A percentile compares a stretch with the other conserved stretches of the same genome.
phyloP scores from a whole-genome alignment of 2,888 invertebrate species.

The Osedax fenrisi region DNA sequence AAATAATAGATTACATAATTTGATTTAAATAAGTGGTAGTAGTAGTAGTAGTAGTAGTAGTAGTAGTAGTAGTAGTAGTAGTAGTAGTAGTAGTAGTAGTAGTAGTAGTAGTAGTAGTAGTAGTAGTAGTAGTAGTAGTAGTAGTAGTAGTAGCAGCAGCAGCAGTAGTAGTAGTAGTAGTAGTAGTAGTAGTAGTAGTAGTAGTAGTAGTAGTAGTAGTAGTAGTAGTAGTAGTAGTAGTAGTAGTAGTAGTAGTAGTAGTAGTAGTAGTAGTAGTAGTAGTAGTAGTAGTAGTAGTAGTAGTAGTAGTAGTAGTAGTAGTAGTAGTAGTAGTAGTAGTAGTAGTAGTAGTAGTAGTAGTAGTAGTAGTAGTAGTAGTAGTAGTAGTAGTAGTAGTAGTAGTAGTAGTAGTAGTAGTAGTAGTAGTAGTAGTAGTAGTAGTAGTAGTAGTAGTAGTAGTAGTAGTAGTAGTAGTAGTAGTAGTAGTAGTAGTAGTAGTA shows the following conservation, averaged over 20 bases:
- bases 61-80: neutral
- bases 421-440: neutral
- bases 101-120: neutral
- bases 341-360: neutral
- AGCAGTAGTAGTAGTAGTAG: neutral
- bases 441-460: neutral
- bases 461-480: neutral
- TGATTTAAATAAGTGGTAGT: too few relatives aligned
- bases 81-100: neutral
- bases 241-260: neutral
- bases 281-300: neutral
- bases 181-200: neutral
- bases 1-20: too few relatives aligned
- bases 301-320: neutral
- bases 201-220: neutral
- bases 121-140: neutral
- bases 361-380: neutral
- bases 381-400: neutral
- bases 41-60: neutral
- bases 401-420: neutral
- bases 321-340: neutral
- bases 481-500: neutral
- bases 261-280: neutral
- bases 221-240: neutral
- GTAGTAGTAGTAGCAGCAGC: neutral